Base-by-base conservation (phyloP, 2,888 invertebrate species). In the Aricia artaxerxes region DNA sequence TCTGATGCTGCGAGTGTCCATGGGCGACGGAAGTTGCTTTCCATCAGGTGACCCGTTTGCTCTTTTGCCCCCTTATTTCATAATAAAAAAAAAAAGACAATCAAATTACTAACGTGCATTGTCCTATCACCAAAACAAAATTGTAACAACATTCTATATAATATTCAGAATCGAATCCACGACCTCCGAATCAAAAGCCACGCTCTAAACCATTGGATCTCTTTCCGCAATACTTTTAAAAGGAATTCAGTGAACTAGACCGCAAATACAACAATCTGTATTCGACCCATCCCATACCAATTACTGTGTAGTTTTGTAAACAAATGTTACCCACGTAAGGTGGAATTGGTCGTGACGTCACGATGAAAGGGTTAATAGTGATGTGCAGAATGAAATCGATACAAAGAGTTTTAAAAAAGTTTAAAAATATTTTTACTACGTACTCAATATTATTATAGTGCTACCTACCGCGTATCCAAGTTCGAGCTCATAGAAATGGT, bases 261-360 rank as follows among this genome's bases (percentile, higher is more conserved):
- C 69, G 35, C 69, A 24, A 64, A 69, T 69, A 69, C 35, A 35
- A 35, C 31, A 69, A 69, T 69, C 31, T 24, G 35, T 69, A 69
- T 69, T 69, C 35, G 35, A 69, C 69, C 69, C 69, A 38, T 69
- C 35, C 69, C 13, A 69, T 69, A 35, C 69, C 69, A 69, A 38
- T 69, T 69, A 69, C 64, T 4, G 11, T 5, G 1, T 16, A 69
- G 69, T 35, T 69, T 35, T 69, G 69, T 69, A 69, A 69, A 69
- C 69, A 35, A 69, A 69, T 69, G 35, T 16, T 35, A 9, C 69
- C 35, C 6, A 24, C 35, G 35, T 38, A 35, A 38, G 69, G 69
- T 31, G 24, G 24, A 61, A 24, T 61, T 61, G 64, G 64, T 11
- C 31, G 64, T 69, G 35, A 69, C 31, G 64, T 69, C 64, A 64